These are phyloP conservation scores for Propsilocerus akamusi DNA, from an alignment of 1,140 invertebrate genomes.

Conservation along the genomic window DNA sequence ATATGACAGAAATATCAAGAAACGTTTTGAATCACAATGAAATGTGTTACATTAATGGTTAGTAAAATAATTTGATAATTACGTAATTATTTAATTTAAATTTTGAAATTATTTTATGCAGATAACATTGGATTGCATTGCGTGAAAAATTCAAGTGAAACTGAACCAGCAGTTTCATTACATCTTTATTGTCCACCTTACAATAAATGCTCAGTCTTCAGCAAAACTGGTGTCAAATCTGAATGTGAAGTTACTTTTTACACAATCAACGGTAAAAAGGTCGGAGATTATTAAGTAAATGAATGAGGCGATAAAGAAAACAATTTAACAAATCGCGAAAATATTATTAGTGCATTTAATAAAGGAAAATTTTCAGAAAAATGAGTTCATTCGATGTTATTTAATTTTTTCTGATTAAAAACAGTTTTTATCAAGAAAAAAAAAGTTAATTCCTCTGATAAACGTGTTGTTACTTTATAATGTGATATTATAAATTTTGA, in stretches of 20 bases:
- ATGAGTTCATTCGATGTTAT: too few relatives aligned
- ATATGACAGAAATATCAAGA: constrained; percentile 38
- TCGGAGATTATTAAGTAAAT: too few relatives aligned
- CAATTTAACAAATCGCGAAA: too few relatives aligned
- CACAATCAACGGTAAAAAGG: neutral
- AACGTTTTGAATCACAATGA: constrained; percentile 47
- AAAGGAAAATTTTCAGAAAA: too few relatives aligned
- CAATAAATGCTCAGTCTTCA: constrained; percentile 72
- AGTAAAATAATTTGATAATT: constrained; percentile 18
- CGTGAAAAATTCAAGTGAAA: constrained; percentile 85
- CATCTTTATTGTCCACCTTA: constrained; percentile 96
- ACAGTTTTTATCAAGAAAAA: too few relatives aligned
- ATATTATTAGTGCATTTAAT: too few relatives aligned
- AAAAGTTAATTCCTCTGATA: too few relatives aligned
- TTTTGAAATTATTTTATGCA: constrained; percentile 29
- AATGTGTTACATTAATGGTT: constrained; percentile 93
- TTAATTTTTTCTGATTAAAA: too few relatives aligned
- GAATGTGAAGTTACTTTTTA: constrained; percentile 56
- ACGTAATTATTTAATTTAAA: neutral
- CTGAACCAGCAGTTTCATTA: constrained; percentile 72
- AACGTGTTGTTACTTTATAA: too few relatives aligned
- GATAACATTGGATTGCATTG: constrained; percentile 88
- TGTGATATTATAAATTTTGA: too few relatives aligned
- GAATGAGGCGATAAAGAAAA: too few relatives aligned
- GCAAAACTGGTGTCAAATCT: constrained; percentile 64